A percentile compares a stretch with the other conserved stretches of the same genome.
phyloP scores from a whole-genome alignment of 1,140 invertebrate species.

The Teleopsis dalmanni region DNA sequence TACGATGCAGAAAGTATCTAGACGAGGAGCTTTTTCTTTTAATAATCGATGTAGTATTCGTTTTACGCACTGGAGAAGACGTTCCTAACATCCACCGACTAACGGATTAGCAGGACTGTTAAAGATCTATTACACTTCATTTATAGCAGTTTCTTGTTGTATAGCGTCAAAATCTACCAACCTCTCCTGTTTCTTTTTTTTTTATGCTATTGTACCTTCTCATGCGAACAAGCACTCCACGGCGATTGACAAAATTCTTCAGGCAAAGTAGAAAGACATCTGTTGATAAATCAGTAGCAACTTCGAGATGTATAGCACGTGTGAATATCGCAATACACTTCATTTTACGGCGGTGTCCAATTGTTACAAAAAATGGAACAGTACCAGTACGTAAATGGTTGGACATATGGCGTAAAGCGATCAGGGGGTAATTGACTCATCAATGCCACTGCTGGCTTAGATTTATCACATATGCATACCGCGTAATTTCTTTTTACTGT shows the following conservation, averaged over 20 bases:
- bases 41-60: too few species aligned
- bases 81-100: too few species aligned
- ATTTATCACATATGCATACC: not conserved
- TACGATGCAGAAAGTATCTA: too few species aligned
- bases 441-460: not conserved
- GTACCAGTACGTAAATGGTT: not conserved
- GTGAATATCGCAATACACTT: slow-evolving; percentile 12
- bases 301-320: slow-evolving; percentile 31
- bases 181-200: too few species aligned
- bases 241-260: slow-evolving; percentile 19
- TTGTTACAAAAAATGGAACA: not conserved
- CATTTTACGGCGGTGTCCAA: not conserved
- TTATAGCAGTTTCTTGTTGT: too few species aligned
- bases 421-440: not conserved
- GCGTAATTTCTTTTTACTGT: not conserved
- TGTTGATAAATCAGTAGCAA: slow-evolving; percentile 24
- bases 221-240: too few species aligned
- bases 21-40: too few species aligned
- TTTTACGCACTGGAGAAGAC: too few species aligned
- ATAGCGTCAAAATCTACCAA: too few species aligned
- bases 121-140: too few species aligned
- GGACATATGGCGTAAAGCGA: not conserved
- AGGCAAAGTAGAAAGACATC: slow-evolving; percentile 27
- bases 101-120: too few species aligned
- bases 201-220: too few species aligned